Conservation (phyloP, 2,797 vertebrate genomes). For the Aulostomus chinensis region DNA sequence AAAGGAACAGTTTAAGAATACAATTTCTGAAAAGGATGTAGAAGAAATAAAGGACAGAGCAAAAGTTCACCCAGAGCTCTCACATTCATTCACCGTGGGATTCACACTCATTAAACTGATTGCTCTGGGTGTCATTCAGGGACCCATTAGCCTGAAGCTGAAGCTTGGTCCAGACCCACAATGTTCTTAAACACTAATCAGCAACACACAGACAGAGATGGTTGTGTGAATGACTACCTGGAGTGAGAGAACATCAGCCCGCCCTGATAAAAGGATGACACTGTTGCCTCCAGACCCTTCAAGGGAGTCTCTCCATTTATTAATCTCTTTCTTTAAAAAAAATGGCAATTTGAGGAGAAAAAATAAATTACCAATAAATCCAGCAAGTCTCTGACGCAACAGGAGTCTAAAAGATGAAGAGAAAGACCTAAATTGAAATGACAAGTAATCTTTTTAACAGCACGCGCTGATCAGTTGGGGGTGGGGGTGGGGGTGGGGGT, state of each 20-base stretch:
- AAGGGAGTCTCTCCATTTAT: neutral
- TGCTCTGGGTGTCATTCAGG: constrained; percentile 10
- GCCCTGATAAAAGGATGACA: neutral
- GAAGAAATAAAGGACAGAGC: neutral
- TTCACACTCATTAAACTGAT: constrained; percentile 16
- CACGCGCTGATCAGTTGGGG: neutral
- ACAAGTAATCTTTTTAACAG: neutral
- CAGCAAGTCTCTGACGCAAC: neutral
- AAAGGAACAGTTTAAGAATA: too few relatives aligned
- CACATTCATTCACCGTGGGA: neutral
- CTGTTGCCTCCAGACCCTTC: neutral
- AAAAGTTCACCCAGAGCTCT: neutral
- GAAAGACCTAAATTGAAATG: neutral
- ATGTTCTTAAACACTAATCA: constrained; percentile 1
- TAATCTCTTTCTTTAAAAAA: too few relatives aligned
- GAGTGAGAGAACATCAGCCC: neutral
- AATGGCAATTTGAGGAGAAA: neutral
- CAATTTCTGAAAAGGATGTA: too few relatives aligned
- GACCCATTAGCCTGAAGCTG: neutral
- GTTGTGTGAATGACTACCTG: neutral
- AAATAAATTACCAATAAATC: neutral
- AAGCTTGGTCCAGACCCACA: neutral
- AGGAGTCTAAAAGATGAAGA: neutral
- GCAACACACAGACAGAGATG: neutral
- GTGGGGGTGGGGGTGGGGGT: too few relatives aligned